Evolutionary conservation across 2,888 invertebrate species (phyloP).

Genomic region (Acrobasis consociella): DNA sequence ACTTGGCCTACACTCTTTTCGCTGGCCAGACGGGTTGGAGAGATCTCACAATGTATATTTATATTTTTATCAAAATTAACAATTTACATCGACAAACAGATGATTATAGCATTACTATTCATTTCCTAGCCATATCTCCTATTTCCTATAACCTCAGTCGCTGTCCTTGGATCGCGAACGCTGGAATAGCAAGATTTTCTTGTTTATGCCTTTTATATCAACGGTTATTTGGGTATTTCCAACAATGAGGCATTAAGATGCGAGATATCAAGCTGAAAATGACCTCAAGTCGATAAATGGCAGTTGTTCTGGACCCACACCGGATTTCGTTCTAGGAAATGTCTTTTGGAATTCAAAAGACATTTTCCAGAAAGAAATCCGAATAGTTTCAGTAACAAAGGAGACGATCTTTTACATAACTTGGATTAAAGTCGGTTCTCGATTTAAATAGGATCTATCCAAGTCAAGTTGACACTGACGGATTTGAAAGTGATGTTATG

Average conservation of each 20-base stretch:
- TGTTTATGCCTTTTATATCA: slow-evolving; percentile 17
- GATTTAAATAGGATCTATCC: too few relatives aligned
- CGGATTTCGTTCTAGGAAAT: background rate
- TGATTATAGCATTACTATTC: too few relatives aligned
- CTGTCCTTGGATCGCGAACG: slow-evolving; percentile 7
- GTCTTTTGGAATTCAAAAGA: background rate
- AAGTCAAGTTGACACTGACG: too few relatives aligned
- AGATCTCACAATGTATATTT: too few relatives aligned
- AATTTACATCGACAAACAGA: too few relatives aligned
- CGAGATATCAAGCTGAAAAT: slow-evolving; percentile 8
- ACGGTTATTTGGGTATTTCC: slow-evolving; percentile 9
- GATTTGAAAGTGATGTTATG: too few relatives aligned
- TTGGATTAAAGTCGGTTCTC: too few relatives aligned
- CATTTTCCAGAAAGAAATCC: too few relatives aligned
- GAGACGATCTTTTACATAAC: too few relatives aligned
- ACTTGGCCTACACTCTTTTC: too few relatives aligned
- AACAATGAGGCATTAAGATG: slow-evolving; percentile 10
- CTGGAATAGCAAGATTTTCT: slow-evolving; percentile 11
- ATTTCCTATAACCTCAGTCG: background rate
- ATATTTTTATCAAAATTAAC: too few relatives aligned
- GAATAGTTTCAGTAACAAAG: background rate
- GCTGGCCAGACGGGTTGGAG: too few relatives aligned
- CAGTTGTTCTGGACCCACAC: background rate
- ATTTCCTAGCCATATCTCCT: background rate
- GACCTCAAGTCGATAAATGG: background rate